Evolutionary conservation across 1,140 invertebrate species (phyloP), one percentile per base, ranked within the genome.

Genomic region (Drosophila ficusphila): DNA sequence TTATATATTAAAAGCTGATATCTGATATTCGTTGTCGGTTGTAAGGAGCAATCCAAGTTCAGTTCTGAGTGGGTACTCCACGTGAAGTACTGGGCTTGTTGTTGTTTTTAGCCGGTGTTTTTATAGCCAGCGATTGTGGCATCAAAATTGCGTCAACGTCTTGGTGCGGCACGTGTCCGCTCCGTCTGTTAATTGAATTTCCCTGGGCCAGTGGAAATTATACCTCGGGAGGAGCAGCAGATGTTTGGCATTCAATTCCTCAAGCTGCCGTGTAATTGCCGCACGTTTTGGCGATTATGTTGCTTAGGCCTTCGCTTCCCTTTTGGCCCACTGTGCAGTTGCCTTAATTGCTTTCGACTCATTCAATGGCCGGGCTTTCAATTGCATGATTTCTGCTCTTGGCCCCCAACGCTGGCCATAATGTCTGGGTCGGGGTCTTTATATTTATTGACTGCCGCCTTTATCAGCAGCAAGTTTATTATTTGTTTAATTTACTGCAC

Each of bases 241-340:
- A 70, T 83, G 82, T 57, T 81, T 81, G 82, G 61, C 76, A 86
- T 86, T 81, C 81, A 86, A 62, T 81, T 86, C 51, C 62, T 48
- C 81, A 74, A 85, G 68, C 79, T 81, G 39, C 46, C 64, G 44
- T 86, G 77, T 86, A 86, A 86, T 86, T 86, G 82, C 72, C 76
- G 77, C 81, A 86, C 81, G 81, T 86, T 86, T 81, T 42, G 77
- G 67, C 82, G 82, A 86, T 86, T 86, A 86, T 81, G 77, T 81
- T 70, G 81, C 81, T 81, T 76, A 85, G 81, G 72, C 81, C 42
- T 76, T 72, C 42, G 44, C 14, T 53, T 29, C 38, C 51, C 16
- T 53, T 53, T 41, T 11, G 14, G 16, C 48, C 18, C 12, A 42
- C 18, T 82, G 79, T 82, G 79, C 79, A 82, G 56, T 61, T 54